phyloP scores from a whole-genome alignment of 1,140 invertebrate genomes.

The Heliconius congener region DNA sequence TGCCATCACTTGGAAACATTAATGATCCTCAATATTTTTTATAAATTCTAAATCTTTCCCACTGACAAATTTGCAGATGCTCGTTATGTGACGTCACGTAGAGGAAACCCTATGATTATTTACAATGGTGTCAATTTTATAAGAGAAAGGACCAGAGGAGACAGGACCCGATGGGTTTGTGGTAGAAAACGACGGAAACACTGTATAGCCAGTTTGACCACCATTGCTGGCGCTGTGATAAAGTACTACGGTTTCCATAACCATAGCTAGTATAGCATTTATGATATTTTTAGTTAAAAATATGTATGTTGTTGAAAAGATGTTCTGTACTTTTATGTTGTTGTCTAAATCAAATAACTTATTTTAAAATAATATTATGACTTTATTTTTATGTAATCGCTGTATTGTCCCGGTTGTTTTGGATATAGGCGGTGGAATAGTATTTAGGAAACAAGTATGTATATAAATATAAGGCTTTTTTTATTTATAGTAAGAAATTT shows the following conservation, averaged over 20 bases:
- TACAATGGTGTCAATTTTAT: conserved; percentile 59
- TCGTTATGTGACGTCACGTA: conserved; percentile 50
- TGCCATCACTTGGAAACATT: no score
- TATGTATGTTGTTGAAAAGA: background rate
- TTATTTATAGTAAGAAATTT: background rate
- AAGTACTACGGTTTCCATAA: conserved; percentile 47
- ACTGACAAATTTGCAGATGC: conserved; percentile 34
- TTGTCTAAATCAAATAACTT: background rate
- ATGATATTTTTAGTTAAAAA: background rate
- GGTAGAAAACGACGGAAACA: conserved; percentile 53
- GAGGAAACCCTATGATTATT: conserved; percentile 61
- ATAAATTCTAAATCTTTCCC: background rate
- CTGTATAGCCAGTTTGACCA: conserved; percentile 57
- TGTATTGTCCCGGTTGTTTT: background rate
- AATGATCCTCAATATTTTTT: background rate
- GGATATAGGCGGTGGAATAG: background rate
- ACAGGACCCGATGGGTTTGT: conserved; percentile 57
- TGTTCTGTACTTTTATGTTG: background rate
- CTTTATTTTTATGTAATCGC: background rate
- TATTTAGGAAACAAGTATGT: background rate
- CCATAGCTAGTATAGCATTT: conserved; percentile 48
- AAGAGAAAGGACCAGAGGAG: conserved; percentile 46
- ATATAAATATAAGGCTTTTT: background rate
- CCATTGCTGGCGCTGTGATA: conserved; percentile 39
- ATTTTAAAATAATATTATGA: background rate